Evolutionary conservation across 2,113 vertebrate genomes (phyloP).

Genomic region (Osmerus mordax): DNA sequence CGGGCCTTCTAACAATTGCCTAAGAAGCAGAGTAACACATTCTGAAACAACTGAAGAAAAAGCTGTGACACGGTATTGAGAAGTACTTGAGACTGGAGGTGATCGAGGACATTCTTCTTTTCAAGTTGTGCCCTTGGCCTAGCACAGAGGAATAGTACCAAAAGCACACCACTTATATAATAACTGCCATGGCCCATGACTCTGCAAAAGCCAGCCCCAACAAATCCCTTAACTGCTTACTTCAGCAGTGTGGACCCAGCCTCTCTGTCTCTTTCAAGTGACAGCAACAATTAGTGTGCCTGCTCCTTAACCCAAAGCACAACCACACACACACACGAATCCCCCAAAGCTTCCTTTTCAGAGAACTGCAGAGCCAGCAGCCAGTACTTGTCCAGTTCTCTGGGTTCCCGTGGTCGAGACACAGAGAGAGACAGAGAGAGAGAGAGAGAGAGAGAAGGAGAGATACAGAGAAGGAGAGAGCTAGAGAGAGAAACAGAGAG

Average conservation of each 20-base stretch:
- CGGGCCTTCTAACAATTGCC: neutral
- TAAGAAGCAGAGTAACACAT: neutral
- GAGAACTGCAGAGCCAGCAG: slow-evolving; percentile 42
- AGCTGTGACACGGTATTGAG: neutral
- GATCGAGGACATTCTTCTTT: neutral
- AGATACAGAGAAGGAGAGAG: neutral
- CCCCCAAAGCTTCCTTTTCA: slow-evolving; percentile 40
- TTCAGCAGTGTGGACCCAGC: slow-evolving; percentile 29
- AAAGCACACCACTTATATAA: slow-evolving; percentile 39
- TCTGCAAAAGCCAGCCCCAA: slow-evolving; percentile 31
- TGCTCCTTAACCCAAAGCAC: slow-evolving; percentile 19
- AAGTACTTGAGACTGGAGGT: neutral
- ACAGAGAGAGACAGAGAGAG: neutral
- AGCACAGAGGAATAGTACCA: neutral
- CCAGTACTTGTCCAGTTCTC: slow-evolving; percentile 2
- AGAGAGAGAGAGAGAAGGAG: slow-evolving; percentile 3
- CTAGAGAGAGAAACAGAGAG: neutral
- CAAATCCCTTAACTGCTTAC: slow-evolving; percentile 50
- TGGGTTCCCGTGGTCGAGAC: neutral
- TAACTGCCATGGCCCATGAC: slow-evolving; percentile 39
- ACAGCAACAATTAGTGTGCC: slow-evolving; percentile 31
- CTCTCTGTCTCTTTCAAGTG: slow-evolving; percentile 8
- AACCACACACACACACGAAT: slow-evolving; percentile 23
- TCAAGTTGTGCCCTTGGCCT: neutral
- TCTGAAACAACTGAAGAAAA: neutral